Evolutionary conservation across 2,797 vertebrate species (phyloP).

Genomic region (Anableps anableps): DNA sequence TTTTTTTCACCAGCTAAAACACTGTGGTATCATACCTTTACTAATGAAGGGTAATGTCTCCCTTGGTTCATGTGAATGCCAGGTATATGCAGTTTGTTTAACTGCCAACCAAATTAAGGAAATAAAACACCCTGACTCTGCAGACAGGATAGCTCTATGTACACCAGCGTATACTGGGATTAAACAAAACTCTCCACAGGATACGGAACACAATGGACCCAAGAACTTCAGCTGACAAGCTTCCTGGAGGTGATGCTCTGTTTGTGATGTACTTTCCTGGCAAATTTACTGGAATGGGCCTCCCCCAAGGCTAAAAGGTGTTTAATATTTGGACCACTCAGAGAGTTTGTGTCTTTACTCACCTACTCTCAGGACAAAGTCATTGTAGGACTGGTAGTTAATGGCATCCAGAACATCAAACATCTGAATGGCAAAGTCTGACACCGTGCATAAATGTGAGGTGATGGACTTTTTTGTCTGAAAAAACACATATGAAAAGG

Average conservation of each 20-base stretch:
- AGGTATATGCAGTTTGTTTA: conserved; percentile 21
- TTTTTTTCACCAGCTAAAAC: neutral
- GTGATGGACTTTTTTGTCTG: conserved; percentile 93
- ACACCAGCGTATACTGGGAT: conserved; percentile 58
- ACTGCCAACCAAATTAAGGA: conserved; percentile 22
- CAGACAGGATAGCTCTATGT: conserved; percentile 77
- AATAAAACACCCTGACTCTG: conserved; percentile 35
- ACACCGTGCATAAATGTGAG: conserved; percentile 92
- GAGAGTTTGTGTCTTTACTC: conserved; percentile 66
- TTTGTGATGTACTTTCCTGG: conserved; percentile 75
- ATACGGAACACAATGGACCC: conserved; percentile 78
- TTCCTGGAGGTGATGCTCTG: conserved; percentile 61
- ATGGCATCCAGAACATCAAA: conserved; percentile 98
- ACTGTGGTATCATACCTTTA: neutral
- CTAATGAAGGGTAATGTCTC: neutral
- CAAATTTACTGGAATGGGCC: conserved; percentile 49
- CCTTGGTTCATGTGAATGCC: neutral
- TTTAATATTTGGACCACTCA: conserved; percentile 29
- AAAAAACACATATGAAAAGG: conserved; percentile 3
- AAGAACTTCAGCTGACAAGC: conserved; percentile 66
- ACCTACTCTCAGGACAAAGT: conserved; percentile 98
- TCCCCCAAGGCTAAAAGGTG: conserved; percentile 45
- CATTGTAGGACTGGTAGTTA: conserved; percentile 99
- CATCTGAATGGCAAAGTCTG: conserved; percentile 98
- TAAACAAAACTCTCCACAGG: conserved; percentile 75